A percentile compares a stretch with the other conserved stretches of the same genome.
Conservation (phyloP, 2,797 vertebrate genomes). For the Spinus olivaceus region DNA sequence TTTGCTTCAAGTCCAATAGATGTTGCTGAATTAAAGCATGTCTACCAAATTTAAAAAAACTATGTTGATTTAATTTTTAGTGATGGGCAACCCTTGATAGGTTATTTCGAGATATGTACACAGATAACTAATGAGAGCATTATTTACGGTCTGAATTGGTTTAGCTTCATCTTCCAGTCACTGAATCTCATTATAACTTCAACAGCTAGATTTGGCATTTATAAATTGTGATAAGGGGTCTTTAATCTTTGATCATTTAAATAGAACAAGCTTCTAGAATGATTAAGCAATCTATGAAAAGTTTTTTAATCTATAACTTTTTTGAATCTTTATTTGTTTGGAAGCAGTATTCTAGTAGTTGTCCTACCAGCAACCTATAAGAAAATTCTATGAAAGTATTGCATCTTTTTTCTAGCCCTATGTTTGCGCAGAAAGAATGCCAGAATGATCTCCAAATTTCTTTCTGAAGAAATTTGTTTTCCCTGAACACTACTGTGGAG, state of each 20-base stretch:
- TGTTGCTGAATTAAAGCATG: conserved; percentile 13
- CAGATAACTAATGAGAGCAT: conserved; percentile 26
- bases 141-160: conserved; percentile 44
- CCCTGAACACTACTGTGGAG: background rate
- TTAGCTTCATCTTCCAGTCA: background rate
- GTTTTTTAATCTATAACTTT: background rate
- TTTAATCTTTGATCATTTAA: conserved; percentile 39
- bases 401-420: background rate
- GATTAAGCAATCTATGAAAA: background rate
- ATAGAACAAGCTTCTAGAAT: background rate
- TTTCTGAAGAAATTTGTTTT: background rate
- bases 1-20: background rate
- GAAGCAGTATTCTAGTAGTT: background rate
- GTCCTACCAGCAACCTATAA: background rate
- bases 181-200: conserved; percentile 23
- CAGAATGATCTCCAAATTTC: background rate
- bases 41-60: background rate
- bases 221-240: conserved; percentile 4
- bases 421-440: background rate
- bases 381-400: background rate
- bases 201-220: background rate
- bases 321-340: background rate
- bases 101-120: conserved; percentile 14
- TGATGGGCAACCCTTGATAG: background rate
- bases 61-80: background rate